Conservation (phyloP, 2,888 invertebrate genomes). For the Clitarchus hookeri region DNA sequence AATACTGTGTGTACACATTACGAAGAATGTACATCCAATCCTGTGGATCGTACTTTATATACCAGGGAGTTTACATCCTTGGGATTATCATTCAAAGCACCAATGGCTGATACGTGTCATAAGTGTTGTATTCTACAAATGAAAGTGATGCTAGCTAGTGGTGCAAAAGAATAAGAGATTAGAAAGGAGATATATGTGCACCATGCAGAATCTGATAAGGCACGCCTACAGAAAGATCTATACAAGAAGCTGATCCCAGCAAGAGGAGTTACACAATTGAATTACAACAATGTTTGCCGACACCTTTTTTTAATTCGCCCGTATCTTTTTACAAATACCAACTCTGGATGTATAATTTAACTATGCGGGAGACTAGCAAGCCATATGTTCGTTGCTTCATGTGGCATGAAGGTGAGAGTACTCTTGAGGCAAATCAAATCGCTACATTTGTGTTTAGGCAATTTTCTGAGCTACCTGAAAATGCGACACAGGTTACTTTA, state of each 20-base stretch:
- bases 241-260: background rate
- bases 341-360: constrained; percentile 10
- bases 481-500: background rate
- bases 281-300: constrained; percentile 3
- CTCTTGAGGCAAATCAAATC: background rate
- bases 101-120: no score
- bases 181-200: no score
- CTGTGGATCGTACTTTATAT: no score
- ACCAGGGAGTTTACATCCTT: no score
- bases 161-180: no score
- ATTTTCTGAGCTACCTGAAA: background rate
- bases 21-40: no score
- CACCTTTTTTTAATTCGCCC: background rate
- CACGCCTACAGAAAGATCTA: background rate
- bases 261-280: background rate
- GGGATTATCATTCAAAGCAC: no score
- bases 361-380: background rate
- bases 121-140: no score
- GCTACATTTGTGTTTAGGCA: background rate
- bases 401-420: no score
- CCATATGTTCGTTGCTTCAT: background rate
- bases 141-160: no score
- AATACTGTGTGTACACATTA: no score
- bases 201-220: background rate
- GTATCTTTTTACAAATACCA: background rate